phyloP scores from a whole-genome alignment of 2,797 vertebrate genomes.

The Acanthis flammea region DNA sequence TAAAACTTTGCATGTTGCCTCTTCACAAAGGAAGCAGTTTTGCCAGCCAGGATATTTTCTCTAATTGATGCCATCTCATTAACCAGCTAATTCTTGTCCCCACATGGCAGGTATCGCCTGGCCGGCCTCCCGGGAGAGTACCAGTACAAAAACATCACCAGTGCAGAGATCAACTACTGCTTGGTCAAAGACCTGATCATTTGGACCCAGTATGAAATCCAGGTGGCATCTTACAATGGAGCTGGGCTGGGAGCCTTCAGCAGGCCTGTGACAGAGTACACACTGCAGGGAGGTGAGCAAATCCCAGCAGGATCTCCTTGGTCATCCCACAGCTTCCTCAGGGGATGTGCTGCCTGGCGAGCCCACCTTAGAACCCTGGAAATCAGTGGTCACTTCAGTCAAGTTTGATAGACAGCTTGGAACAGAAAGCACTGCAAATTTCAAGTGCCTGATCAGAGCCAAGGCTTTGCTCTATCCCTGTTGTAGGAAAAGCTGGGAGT shows the following conservation, averaged over 20 bases:
- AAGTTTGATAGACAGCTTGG: neutral
- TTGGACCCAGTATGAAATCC: slow-evolving; percentile 98
- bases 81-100: neutral
- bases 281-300: slow-evolving; percentile 91
- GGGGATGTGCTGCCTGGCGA: neutral
- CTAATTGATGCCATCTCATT: slow-evolving; percentile 17
- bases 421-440: neutral
- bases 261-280: slow-evolving; percentile 89
- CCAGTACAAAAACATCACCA: slow-evolving; percentile 93
- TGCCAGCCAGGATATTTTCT: neutral
- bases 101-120: slow-evolving; percentile 86
- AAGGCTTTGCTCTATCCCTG: neutral
- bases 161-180: slow-evolving; percentile 95
- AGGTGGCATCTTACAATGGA: slow-evolving; percentile 93
- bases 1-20: neutral
- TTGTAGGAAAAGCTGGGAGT: neutral
- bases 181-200: slow-evolving; percentile 93
- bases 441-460: neutral
- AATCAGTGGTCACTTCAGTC: neutral
- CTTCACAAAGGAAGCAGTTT: neutral
- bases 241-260: slow-evolving; percentile 92
- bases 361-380: neutral
- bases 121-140: slow-evolving; percentile 91
- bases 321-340: accelerated
- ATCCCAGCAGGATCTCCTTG: accelerated